Percentiles rank a stretch among this genome's conserved stretches.
Evolutionary conservation across 2,797 vertebrate species (phyloP).

Genomic region (Melanotaenia maccullochi): DNA sequence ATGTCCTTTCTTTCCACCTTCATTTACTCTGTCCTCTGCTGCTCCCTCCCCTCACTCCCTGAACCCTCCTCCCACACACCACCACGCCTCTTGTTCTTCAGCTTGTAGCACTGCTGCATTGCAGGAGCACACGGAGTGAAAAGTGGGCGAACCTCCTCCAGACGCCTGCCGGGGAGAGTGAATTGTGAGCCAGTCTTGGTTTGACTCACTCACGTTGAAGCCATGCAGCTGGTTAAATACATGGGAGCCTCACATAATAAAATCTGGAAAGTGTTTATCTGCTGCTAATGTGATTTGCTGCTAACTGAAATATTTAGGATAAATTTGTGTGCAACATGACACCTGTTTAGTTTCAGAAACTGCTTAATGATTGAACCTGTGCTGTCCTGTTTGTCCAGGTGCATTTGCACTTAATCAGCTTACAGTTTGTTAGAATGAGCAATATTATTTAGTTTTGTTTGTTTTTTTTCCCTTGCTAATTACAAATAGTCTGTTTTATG

Average conservation of each 20-base stretch:
- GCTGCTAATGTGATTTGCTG: slow-evolving; percentile 44
- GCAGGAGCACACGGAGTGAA: slow-evolving; percentile 77
- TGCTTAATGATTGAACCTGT: slow-evolving; percentile 22
- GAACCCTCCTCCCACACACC: slow-evolving; percentile 55
- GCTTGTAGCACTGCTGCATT: slow-evolving; percentile 77
- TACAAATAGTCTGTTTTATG: not conserved
- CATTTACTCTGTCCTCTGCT: slow-evolving; percentile 55
- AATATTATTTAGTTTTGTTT: not conserved
- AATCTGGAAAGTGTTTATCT: slow-evolving; percentile 30
- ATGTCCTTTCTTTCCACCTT: slow-evolving; percentile 62
- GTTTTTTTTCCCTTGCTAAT: not conserved
- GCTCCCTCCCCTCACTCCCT: slow-evolving; percentile 36
- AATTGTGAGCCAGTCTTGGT: slow-evolving; percentile 75
- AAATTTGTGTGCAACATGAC: slow-evolving; percentile 44
- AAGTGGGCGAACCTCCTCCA: slow-evolving; percentile 70
- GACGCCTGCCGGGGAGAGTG: slow-evolving; percentile 69
- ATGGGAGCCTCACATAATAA: slow-evolving; percentile 57
- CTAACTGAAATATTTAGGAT: slow-evolving; percentile 47
- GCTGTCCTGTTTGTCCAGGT: slow-evolving; percentile 69
- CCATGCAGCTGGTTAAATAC: slow-evolving; percentile 54
- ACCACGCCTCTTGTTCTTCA: slow-evolving; percentile 72
- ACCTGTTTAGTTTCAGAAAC: slow-evolving; percentile 21
- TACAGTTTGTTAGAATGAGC: not conserved
- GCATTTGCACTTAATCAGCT: slow-evolving; percentile 38
- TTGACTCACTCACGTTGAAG: slow-evolving; percentile 65